Base-by-base conservation (phyloP, 1,140 invertebrate species). In the Diploscapter pachys region DNA sequence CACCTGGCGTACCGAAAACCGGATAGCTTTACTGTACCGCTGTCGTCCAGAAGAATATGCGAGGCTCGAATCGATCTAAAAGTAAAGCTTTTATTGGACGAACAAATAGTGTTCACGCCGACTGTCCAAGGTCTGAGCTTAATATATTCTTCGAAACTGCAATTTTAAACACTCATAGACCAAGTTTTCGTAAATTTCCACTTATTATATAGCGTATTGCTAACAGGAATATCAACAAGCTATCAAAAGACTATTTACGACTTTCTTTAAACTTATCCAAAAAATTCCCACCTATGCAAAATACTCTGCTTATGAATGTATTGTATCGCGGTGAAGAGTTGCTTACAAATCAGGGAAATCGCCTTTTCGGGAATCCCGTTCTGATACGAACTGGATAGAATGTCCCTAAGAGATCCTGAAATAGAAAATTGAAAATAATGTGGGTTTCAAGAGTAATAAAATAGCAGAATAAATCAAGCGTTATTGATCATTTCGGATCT, bases 261-360 rank as follows among this genome's bases (percentile, higher is more conserved):
- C 6, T 61, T 70, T 4, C 56, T 11, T 61, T 70, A 61, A 9
- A 70, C 31, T n/a, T 70, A 49, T 61, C 68, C 63, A 13, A 50
- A 70, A 59, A 6, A 53, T 63, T 8, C 50, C 51, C 50, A 74
- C 73, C 73, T 74, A 48, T 74, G 73, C 53, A 74, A 63, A 55
- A 66, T 57, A 3, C 66, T n/a, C 53, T 56, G 59, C 11, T 64
- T 13, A 48, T 74, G 73, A 4, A 74, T 9, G 64, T 74, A 74
- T 4, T 13, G 3, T 9, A 74, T 51, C 11, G 65, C 73, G 5
- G 68, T 56, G 11, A 74, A 59, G 4, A 69, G 50, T 63, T 74
- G 73, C 8, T n/a, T 6, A 49, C 49, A 52, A 4, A 74, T 56
- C 48, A 50, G 50, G 31, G 66, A 65, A 52, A 51, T 31, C 2